Evolutionary conservation across 2,888 invertebrate species (phyloP).

Genomic region (Heliconius hortense): DNA sequence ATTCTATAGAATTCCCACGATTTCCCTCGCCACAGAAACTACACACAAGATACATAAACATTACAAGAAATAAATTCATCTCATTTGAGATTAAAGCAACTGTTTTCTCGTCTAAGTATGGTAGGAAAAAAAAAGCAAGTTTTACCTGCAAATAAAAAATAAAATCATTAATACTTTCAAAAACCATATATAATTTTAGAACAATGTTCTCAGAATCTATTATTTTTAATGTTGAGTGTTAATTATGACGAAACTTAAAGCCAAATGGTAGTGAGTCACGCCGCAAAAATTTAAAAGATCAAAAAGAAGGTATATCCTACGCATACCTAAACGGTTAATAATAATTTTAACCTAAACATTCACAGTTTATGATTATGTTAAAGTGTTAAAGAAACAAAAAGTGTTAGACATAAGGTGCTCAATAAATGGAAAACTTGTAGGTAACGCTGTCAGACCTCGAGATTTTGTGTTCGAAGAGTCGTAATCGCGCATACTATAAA

Average conservation of each 20-base stretch:
- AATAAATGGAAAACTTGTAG: background rate
- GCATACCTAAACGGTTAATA: constrained; percentile 29
- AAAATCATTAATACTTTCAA: background rate
- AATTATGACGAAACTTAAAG: background rate
- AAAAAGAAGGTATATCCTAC: constrained; percentile 23
- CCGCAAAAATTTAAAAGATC: constrained; percentile 11
- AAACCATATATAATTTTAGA: background rate
- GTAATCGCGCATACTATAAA: too few species aligned
- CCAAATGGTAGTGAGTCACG: constrained; percentile 30
- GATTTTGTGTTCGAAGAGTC: background rate
- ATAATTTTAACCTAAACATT: constrained; percentile 3
- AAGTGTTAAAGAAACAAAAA: too few species aligned
- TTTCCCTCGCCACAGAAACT: background rate
- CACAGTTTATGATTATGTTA: too few species aligned
- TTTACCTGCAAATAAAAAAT: background rate
- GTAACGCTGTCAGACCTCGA: background rate
- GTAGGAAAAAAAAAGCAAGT: background rate
- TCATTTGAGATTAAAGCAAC: background rate
- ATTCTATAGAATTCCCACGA: background rate
- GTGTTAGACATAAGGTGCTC: background rate
- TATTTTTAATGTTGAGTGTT: background rate
- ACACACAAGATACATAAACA: background rate
- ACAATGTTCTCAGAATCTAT: background rate
- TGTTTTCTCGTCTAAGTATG: background rate
- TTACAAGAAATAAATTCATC: background rate